Percentiles rank a stretch among this genome's conserved stretches.
Evolutionary conservation across 2,888 invertebrate genomes (phyloP).

Genomic region (Exephanes ischioxanthus): DNA sequence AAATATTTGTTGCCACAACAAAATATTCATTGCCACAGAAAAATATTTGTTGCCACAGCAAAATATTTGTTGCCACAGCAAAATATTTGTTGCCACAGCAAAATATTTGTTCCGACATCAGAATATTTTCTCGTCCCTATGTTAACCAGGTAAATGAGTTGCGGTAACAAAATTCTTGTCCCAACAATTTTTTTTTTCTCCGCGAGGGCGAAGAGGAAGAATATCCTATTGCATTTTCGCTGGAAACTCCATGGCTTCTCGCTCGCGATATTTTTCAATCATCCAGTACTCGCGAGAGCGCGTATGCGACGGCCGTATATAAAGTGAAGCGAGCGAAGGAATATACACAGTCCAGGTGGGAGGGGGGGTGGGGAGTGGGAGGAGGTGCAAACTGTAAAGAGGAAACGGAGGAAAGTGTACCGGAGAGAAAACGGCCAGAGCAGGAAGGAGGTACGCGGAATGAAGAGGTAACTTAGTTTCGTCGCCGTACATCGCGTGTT

Average conservation of each 20-base stretch:
- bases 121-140: too few relatives aligned
- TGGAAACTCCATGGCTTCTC: neutral
- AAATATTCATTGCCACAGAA: too few relatives aligned
- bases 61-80: too few relatives aligned
- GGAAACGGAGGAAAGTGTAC: constrained; percentile 34
- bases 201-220: constrained; percentile 1
- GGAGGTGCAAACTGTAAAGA: constrained; percentile 22
- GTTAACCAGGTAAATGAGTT: too few relatives aligned
- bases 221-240: constrained; percentile 26
- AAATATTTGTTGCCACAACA: too few relatives aligned
- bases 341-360: neutral
- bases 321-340: constrained; percentile 50
- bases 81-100: too few relatives aligned
- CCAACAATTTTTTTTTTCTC: too few relatives aligned
- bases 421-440: constrained; percentile 4
- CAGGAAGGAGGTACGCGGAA: constrained; percentile 57
- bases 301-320: constrained; percentile 22
- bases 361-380: too few relatives aligned
- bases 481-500: constrained; percentile 56
- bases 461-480: constrained; percentile 69
- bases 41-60: too few relatives aligned
- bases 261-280: constrained; percentile 60
- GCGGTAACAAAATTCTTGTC: too few relatives aligned
- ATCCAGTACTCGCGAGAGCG: constrained; percentile 53
- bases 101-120: too few relatives aligned